Evolutionary conservation across 2,797 vertebrate genomes (phyloP), one percentile per base, ranked within the genome.

Genomic region (Dipus sagitta): DNA sequence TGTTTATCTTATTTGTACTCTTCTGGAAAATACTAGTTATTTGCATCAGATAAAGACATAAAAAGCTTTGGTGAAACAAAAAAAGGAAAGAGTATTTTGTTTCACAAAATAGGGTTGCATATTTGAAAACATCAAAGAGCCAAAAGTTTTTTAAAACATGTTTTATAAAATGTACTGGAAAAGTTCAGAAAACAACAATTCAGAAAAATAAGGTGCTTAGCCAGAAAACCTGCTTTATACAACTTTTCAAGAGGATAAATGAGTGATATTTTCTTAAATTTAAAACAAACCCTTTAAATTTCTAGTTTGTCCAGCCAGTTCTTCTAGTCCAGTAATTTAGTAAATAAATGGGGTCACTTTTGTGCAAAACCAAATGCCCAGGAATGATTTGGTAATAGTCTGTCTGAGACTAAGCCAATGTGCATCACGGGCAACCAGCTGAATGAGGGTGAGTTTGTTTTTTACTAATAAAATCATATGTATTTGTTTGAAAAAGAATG

Each of bases 131-230:
- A 67, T 38, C 28, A 72, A 80, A 89, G 68, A 9, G 20, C 78
- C 34, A 54, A 89, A 23, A 92, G 28, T 47, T 68, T 70, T 80
- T 32, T 54, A 76, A 95, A 86, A 71, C 64, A 34, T 72, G 24
- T 28, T 54, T 92, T 75, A 79, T 23, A 21, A 28, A 20, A 72
- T 47, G 78, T 20, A 34, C 1, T 76, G 15, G n/a, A 20, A 81
- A 80, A 62, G 3, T 70, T 18, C 21, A 54, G 23, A 81, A 94
- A 89, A 47, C 0, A 80, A 70, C n/a, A 70, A 14, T 21, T 70
- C 75, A 65, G 71, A 52, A 90, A 79, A 90, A 65, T 52, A 54
- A 74, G 3, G 42, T 30, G 6, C 3, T 15, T 68, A 78, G 21
- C 13, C 28, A 58, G 10, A 4, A 14, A 24, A 21, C 17, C 42